A percentile compares a stretch with the other conserved stretches of the same genome.
Evolutionary conservation across 1,140 invertebrate genomes (phyloP).

Genomic region (Leptopilina boulardi): DNA sequence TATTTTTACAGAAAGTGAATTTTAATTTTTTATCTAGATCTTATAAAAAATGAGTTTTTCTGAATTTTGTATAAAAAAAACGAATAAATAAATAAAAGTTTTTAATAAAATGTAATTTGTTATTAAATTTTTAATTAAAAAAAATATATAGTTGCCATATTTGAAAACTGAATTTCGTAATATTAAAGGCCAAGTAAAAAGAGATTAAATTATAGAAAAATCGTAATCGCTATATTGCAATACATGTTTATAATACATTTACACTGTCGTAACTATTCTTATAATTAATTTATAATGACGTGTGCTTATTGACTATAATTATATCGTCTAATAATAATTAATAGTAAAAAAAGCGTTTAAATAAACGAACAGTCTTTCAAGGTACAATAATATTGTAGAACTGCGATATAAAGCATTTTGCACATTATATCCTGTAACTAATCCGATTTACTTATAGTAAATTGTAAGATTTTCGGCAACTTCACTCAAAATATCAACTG

Average conservation of each 20-base stretch:
- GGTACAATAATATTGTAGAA: conserved; percentile 35
- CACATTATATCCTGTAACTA: conserved; percentile 15
- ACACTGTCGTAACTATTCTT: conserved; percentile 46
- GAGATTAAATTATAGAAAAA: conserved; percentile 44
- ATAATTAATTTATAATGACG: conserved; percentile 46
- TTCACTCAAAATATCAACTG: conserved; percentile 10
- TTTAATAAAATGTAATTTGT: background rate
- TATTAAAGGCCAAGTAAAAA: conserved; percentile 1
- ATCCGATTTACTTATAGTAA: background rate
- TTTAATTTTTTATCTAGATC: background rate
- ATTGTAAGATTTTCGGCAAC: conserved; percentile 1
- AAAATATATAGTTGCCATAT: no score
- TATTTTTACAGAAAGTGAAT: conserved; percentile 1
- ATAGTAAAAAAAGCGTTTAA: conserved; percentile 43
- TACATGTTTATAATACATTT: conserved; percentile 51
- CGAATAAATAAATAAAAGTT: conserved; percentile 18
- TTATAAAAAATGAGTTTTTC: conserved; percentile 24
- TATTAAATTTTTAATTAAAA: no score
- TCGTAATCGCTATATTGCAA: conserved; percentile 52
- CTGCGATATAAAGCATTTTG: conserved; percentile 14
- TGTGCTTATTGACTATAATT: conserved; percentile 46
- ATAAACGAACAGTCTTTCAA: conserved; percentile 55
- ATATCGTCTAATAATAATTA: conserved; percentile 40
- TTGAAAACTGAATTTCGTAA: background rate
- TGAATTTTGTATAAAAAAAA: conserved; percentile 4